Base-by-base conservation (phyloP, 2,797 vertebrate species). In the Bovichtus diacanthus region DNA sequence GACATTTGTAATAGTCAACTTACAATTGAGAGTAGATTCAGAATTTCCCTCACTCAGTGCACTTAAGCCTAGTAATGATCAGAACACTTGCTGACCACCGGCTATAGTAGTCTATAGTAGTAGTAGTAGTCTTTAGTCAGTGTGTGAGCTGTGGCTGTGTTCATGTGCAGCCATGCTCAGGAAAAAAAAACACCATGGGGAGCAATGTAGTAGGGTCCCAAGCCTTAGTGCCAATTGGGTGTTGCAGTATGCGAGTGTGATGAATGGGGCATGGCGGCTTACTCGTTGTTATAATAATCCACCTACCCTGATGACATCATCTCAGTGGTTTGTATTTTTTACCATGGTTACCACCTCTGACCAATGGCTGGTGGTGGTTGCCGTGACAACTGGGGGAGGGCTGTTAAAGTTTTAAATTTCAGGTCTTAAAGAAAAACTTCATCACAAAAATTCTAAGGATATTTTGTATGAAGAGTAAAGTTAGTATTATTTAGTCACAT, bases 271-370 rank as follows among this genome's bases (percentile, higher is more conserved):
- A 93, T 91, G 91, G 90, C 89, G 70, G 92, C 88, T 90, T 82
- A 83, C 82, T 85, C 86, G 97, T 99, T 99, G 97, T 99, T 99
- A 99, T 99, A 99, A 97, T 99, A 98, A 98, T 97, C 97, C 97
- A 99, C 97, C 98, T 98, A 98, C 98, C 98, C 98, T 99, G 98
- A 99, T 98, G 97, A 90, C 70, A 43, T 85, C 89, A 74, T 92
- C 83, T 73, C 74, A 62, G 86, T 82, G 92, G 92, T 93, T 92
- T 93, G 92, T 93, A 93, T 93, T 41, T 53, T n/a, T 54, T 58
- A 75, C 81, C 86, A 89, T 89, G 89, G 91, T 91, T 74, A 82
- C 90, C 90, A 91, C 88, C 87, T 80, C 92, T 89, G 86, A 85
- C 87, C 78, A 59, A 34, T 10, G 80, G 86, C 77, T 80, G 84